Conservation (phyloP, 2,797 vertebrate genomes). For the Lacerta viridis region DNA sequence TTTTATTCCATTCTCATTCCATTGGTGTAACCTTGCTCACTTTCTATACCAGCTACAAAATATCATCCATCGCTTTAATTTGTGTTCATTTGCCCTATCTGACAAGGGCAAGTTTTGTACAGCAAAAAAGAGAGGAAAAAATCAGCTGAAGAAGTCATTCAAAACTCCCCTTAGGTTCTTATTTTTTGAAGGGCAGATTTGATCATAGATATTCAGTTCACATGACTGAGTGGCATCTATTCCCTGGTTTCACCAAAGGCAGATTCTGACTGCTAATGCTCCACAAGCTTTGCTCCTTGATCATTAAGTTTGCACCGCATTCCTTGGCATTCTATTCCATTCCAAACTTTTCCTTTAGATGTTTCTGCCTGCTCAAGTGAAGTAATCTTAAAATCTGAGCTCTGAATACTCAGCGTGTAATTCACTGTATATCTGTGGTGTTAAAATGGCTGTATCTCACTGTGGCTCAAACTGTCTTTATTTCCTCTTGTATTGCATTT, state of each 20-base stretch:
- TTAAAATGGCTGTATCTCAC: background rate
- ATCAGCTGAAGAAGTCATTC: background rate
- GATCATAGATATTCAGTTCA: slow-evolving; percentile 46
- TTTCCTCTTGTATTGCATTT: background rate
- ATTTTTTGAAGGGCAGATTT: slow-evolving; percentile 60
- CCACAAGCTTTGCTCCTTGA: slow-evolving; percentile 38
- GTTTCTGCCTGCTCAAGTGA: slow-evolving; percentile 51
- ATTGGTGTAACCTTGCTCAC: background rate
- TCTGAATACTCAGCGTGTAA: background rate
- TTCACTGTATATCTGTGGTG: background rate
- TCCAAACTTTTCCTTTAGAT: slow-evolving; percentile 61
- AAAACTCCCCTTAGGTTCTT: background rate
- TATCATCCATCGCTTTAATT: slow-evolving; percentile 23
- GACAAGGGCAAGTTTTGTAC: background rate
- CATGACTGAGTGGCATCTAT: slow-evolving; percentile 47
- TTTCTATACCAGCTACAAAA: background rate
- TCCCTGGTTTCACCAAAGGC: slow-evolving; percentile 46
- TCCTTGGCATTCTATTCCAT: slow-evolving; percentile 59
- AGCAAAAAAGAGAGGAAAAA: background rate
- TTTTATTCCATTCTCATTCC: background rate
- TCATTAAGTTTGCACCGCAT: slow-evolving; percentile 62
- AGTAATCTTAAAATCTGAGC: background rate
- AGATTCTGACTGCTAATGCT: slow-evolving; percentile 58
- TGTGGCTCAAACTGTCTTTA: background rate
- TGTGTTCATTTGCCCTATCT: background rate